Conservation (phyloP, 2,113 vertebrate genomes). For the Anas platyrhynchos region DNA sequence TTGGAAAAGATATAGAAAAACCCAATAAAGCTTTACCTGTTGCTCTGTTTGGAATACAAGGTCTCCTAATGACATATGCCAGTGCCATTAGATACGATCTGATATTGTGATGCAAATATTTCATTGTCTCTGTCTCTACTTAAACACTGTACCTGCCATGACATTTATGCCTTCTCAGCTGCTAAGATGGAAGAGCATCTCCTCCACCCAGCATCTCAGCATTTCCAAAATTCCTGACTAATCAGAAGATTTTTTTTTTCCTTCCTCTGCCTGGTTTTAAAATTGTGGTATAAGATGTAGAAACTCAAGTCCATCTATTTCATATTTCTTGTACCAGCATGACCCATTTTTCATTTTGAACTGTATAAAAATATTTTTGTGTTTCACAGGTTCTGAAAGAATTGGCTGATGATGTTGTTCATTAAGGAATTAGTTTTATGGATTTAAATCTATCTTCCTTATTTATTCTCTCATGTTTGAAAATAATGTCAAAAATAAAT, state of each 20-base stretch:
- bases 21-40: not conserved
- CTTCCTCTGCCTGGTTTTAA: not conserved
- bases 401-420: not conserved
- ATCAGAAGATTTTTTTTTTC: not conserved
- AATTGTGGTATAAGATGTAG: not conserved
- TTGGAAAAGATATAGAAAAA: too few species aligned
- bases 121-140: not conserved
- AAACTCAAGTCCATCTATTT: not conserved
- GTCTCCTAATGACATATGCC: not conserved
- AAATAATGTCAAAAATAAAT: not conserved
- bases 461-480: not conserved
- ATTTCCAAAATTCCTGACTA: not conserved
- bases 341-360: not conserved
- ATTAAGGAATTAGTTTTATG: not conserved
- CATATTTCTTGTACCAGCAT: not conserved
- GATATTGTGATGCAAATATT: not conserved
- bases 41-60: not conserved
- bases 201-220: not conserved
- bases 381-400: not conserved
- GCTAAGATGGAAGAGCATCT: not conserved
- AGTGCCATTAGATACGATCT: not conserved
- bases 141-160: not conserved
- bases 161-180: not conserved
- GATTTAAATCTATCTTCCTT: not conserved
- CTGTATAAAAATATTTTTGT: not conserved